Evolutionary conservation across 1,140 invertebrate genomes (phyloP), one percentile per base, ranked within the genome.

Genomic region (Zaprionus kolodkinae): DNA sequence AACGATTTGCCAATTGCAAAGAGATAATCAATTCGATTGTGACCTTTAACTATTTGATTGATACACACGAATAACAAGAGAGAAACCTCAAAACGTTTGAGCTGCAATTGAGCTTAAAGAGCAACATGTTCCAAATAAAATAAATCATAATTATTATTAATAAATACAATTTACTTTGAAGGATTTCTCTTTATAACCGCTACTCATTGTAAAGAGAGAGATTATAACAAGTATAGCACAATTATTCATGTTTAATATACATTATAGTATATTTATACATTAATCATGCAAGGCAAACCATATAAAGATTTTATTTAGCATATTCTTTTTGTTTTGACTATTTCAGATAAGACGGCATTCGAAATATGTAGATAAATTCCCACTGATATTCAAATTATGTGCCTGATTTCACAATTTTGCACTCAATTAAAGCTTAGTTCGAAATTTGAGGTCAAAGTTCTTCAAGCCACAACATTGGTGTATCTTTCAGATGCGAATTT

Each of bases 1-100:
- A 71, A 57, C 54, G 43, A 85, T 68, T 84, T 68, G 60, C 55
- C 62, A 43, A 57, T 64, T 72, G 50, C 52, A 57, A 57, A 21
- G 33, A 64, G 15, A 48, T 40, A 65, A 72, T 64, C 59, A 40
- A 68, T 61, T 52, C 17, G 6, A 70, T 43, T 43, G 35, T 21
- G 33, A 30, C 30, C 55, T 43, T 66, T 66, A 33, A 57, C 57
- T 48, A 55, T 11, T 57, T 40, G 38, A 43, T 27, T 11, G 25
- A 33, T 43, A 11, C n/a, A 6, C 36, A 1, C 40, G 21, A 12
- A 54, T 50, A 40, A 30, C 6, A 60, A 60, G 12, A 60, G 12
- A 43, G 5, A 43, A 25, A 2, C 17, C 38, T 43, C 55, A 57
- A 57, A 38, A 36, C 33, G n/a, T 10, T 35, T 21, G 11, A 36